Evolutionary conservation across 1,140 invertebrate genomes (phyloP), one percentile per base, ranked within the genome.

Genomic region (Antheraea pernyi): DNA sequence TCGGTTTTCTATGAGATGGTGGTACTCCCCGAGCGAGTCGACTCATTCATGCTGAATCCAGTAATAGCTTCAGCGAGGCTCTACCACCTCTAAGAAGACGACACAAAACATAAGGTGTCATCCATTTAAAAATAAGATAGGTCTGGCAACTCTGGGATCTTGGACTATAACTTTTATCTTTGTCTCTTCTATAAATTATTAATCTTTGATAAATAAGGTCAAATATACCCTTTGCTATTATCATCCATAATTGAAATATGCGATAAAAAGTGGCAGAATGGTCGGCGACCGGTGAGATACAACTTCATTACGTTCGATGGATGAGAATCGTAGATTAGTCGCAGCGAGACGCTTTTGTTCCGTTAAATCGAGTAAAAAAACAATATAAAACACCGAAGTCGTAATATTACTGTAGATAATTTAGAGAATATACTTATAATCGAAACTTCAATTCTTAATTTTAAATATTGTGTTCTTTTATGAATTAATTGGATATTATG

Each of bases 351-450:
- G 62, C 70, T 78, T 80, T 90, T 90, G 82, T 86, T 67, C 39
- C 36, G 19, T 61, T 69, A 77, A 53, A 53, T 53, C 46, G 79
- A 78, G 79, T 77, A 78, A 80, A 53, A 83, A 79, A 84, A 65
- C 42, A 16, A 80, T 83, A 86, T 85, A 82, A 62, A 61, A 46
- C 16, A 70, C 69, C 69, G 75, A 79, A 82, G 75, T 78, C 76
- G 83, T 84, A 82, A 85, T 61, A 75, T 73, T 79, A 81, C 82
- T 82, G 75, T 64, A 81, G 84, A 85, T 75, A 73, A 84, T 74
- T 72, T 62, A 60, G 68, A 69, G 64, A 58, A n/a, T 67, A 67
- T 68, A 67, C 64, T 7, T 42, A 42, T 42, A 42, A 42, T 42
- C 39, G 39, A 42, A 2, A 1, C 7, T 0, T 42, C 39, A 11